phyloP scores from a whole-genome alignment of 2,113 vertebrate species.

The Martes martes region DNA sequence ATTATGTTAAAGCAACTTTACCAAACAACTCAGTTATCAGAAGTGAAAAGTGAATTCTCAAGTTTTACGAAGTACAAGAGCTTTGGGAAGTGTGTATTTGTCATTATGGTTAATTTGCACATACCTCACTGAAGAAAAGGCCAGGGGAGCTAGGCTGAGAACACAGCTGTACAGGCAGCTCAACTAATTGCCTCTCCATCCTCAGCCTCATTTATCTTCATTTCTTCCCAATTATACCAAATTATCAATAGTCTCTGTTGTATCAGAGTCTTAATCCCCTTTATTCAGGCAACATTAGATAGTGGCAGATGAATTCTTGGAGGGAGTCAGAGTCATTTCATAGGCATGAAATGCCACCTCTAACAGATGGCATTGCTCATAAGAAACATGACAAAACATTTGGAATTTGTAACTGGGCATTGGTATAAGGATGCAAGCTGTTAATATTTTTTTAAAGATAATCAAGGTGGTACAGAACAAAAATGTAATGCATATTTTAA shows the following conservation, averaged over 20 bases:
- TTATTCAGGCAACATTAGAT: conserved; percentile 91
- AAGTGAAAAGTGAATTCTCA: conserved; percentile 72
- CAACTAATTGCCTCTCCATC: conserved; percentile 92
- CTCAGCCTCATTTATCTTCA: conserved; percentile 96
- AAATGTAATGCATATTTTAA: conserved; percentile 67
- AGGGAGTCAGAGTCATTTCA: conserved; percentile 92
- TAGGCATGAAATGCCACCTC: conserved; percentile 93
- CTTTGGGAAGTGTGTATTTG: conserved; percentile 84
- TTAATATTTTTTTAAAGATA: conserved; percentile 87
- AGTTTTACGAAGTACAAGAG: conserved; percentile 73
- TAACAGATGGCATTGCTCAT: conserved; percentile 91
- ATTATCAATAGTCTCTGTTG: conserved; percentile 96
- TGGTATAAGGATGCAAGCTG: conserved; percentile 88
- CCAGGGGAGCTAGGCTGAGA: conserved; percentile 86
- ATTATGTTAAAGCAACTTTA: conserved; percentile 6
- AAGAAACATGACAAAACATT: conserved; percentile 92
- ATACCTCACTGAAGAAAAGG: conserved; percentile 87
- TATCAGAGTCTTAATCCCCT: conserved; percentile 93
- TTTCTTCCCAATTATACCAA: conserved; percentile 96
- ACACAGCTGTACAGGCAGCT: conserved; percentile 91
- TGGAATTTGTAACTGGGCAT: conserved; percentile 88
- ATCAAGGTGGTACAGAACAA: conserved; percentile 79
- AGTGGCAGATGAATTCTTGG: conserved; percentile 94
- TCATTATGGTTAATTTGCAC: conserved; percentile 89
- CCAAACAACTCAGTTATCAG: conserved; percentile 43